Evolutionary conservation across 2,888 invertebrate species (phyloP).

Genomic region (Drosophila paranaensis): DNA sequence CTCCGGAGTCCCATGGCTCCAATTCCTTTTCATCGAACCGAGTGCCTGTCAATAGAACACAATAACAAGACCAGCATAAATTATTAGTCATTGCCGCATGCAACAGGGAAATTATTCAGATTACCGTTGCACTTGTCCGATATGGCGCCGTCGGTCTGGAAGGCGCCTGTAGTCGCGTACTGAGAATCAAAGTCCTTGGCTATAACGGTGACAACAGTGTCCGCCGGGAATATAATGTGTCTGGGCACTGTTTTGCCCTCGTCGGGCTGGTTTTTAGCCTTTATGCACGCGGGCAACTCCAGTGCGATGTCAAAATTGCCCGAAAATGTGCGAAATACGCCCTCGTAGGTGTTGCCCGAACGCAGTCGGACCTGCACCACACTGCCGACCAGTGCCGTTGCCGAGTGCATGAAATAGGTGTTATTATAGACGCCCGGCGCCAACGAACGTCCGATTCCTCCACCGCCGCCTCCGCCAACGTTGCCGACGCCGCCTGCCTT

Average conservation of each 20-base stretch:
- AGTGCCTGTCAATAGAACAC: conserved; percentile 64
- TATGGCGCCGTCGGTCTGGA: conserved; percentile 95
- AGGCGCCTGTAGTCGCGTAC: conserved; percentile 94
- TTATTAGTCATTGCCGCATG: background rate
- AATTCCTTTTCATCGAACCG: conserved; percentile 88
- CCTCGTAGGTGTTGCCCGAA: conserved; percentile 94
- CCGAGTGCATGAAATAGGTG: conserved; percentile 95
- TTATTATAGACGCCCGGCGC: conserved; percentile 96
- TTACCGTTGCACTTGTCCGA: conserved; percentile 92
- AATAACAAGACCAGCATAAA: background rate
- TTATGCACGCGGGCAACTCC: conserved; percentile 92
- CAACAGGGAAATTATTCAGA: conserved; percentile 4
- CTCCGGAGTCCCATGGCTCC: conserved; percentile 94
- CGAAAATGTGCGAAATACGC: conserved; percentile 95
- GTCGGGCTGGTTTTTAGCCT: conserved; percentile 81
- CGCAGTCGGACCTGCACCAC: conserved; percentile 92
- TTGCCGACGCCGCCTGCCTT: conserved; percentile 83
- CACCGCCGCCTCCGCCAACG: conserved; percentile 31
- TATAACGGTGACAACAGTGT: conserved; percentile 93
- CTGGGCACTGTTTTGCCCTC: conserved; percentile 79
- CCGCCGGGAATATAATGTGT: conserved; percentile 89
- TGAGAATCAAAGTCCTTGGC: conserved; percentile 95
- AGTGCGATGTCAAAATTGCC: conserved; percentile 94
- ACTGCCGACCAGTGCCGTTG: conserved; percentile 93
- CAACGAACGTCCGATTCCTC: conserved; percentile 86